Conservation (phyloP, 2,888 invertebrate species). For the Petrophora chlorosata region DNA sequence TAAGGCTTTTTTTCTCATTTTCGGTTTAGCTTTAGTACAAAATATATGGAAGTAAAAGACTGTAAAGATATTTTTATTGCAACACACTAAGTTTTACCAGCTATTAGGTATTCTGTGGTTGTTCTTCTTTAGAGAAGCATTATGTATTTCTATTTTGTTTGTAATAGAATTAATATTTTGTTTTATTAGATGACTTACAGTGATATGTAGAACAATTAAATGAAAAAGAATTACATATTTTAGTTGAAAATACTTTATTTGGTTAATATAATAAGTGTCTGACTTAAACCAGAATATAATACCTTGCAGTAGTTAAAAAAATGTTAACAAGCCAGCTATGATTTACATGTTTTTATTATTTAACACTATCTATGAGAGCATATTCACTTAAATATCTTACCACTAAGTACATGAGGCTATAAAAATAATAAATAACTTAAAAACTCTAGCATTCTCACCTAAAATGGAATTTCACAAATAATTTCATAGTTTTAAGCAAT, state of each 20-base stretch:
- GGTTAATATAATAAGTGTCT: conserved; percentile 6
- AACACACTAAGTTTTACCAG: no score
- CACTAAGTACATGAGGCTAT: conserved; percentile 35
- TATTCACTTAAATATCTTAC: conserved; percentile 36
- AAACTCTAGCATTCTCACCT: conserved; percentile 32
- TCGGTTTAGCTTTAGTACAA: no score
- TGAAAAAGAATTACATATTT: background rate
- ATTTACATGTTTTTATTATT: conserved; percentile 7
- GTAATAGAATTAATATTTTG: background rate
- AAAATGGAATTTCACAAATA: conserved; percentile 38
- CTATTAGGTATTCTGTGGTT: no score
- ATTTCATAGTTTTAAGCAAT: conserved; percentile 38
- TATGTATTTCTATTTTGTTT: background rate
- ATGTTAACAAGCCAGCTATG: conserved; percentile 31
- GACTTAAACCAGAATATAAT: conserved; percentile 4
- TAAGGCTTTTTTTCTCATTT: no score
- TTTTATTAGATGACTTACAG: background rate
- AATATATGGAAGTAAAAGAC: background rate
- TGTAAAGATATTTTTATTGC: no score
- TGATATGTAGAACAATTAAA: background rate
- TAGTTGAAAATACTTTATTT: conserved; percentile 25
- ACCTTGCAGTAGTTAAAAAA: conserved; percentile 33
- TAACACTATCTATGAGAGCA: conserved; percentile 29
- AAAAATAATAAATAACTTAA: conserved; percentile 40
- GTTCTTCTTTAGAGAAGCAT: no score